phyloP scores from a whole-genome alignment of 1,140 invertebrate genomes.

The Meloidogyne chitwoodi region DNA sequence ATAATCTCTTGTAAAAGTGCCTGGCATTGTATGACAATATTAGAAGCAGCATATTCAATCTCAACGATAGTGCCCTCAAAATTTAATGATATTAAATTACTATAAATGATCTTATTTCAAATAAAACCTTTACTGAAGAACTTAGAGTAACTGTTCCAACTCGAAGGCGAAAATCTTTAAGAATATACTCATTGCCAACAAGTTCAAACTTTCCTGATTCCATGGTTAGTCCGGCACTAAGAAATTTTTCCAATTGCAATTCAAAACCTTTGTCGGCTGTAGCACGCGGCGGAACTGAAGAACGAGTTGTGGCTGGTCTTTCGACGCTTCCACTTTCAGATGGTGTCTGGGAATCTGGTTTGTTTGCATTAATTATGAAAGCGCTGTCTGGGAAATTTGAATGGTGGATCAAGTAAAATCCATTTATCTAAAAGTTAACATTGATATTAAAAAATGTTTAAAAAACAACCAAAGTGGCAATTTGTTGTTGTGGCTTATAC shows the following conservation, averaged over 20 bases:
- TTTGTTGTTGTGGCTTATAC: slow-evolving; percentile 17
- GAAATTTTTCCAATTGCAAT: slow-evolving; percentile 37
- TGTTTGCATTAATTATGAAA: slow-evolving; percentile 29
- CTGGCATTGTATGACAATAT: slow-evolving; percentile 29
- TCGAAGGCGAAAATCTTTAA: slow-evolving; percentile 41
- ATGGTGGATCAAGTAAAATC: slow-evolving; percentile 43
- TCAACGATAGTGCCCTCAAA: slow-evolving; percentile 42
- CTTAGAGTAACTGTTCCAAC: slow-evolving; percentile 37
- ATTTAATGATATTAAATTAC: neutral
- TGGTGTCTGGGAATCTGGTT: neutral
- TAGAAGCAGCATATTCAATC: slow-evolving; percentile 40
- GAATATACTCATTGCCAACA: slow-evolving; percentile 34
- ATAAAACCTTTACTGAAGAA: slow-evolving; percentile 33
- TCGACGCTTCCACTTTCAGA: neutral
- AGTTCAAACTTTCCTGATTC: slow-evolving; percentile 35
- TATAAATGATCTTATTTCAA: neutral
- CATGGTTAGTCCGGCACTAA: slow-evolving; percentile 28
- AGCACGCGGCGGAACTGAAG: slow-evolving; percentile 21
- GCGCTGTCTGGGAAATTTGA: slow-evolving; percentile 36
- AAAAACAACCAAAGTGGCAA: neutral
- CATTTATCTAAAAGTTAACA: slow-evolving; percentile 18
- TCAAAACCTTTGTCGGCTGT: slow-evolving; percentile 43
- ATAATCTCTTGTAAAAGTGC: slow-evolving; percentile 25
- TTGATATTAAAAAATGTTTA: neutral
- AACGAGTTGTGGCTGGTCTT: neutral